Conservation (phyloP, 2,113 vertebrate genomes). For the Pelecanus crispus region DNA sequence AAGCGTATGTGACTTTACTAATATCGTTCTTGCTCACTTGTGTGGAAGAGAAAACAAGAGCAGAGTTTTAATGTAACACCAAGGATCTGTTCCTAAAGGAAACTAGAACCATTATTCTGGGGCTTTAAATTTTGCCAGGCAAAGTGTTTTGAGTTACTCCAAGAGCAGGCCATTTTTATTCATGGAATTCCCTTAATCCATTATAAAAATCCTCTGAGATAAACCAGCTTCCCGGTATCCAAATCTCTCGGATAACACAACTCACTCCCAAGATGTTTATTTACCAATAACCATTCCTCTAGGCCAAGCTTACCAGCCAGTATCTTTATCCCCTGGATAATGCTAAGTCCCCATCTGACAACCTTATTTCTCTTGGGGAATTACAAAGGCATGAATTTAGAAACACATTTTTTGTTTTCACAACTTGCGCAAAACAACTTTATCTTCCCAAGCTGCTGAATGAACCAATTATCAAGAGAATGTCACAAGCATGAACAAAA, state of each 20-base stretch:
- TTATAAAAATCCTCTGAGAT: conserved; percentile 5
- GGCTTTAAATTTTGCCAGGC: neutral
- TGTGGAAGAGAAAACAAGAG: neutral
- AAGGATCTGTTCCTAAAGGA: neutral
- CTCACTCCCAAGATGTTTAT: conserved; percentile 23
- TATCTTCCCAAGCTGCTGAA: neutral
- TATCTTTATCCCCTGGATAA: conserved; percentile 52
- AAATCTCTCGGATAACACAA: conserved; percentile 13
- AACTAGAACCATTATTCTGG: neutral
- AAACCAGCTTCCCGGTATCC: neutral
- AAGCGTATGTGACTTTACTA: neutral
- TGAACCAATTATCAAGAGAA: neutral
- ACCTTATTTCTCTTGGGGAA: conserved; percentile 8
- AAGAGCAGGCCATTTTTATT: neutral
- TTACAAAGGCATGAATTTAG: conserved; percentile 35
- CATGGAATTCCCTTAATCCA: neutral
- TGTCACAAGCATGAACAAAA: neutral
- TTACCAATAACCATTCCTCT: conserved; percentile 34
- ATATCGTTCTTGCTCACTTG: neutral
- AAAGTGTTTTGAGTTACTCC: neutral
- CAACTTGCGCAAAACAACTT: neutral
- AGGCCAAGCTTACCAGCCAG: conserved; percentile 27
- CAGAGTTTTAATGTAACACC: neutral
- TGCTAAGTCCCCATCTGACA: conserved; percentile 17
- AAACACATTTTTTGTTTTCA: conserved; percentile 12